Conservation (phyloP, 2,113 vertebrate genomes). For the Platichthys stellatus region DNA sequence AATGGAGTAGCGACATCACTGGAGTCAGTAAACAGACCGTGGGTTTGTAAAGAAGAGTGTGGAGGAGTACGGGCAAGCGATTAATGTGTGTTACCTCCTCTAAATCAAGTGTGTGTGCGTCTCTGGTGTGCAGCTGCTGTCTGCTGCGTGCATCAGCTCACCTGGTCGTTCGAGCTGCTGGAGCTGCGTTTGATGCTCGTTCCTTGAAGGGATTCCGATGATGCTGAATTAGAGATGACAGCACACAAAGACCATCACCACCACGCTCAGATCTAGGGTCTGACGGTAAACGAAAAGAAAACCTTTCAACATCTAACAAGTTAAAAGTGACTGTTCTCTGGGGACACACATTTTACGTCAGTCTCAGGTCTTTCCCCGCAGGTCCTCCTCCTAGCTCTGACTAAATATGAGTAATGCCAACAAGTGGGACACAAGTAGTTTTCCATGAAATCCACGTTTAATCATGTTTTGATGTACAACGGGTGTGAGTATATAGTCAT, state of each 20-base stretch:
- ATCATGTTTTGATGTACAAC: neutral
- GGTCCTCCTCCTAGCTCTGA: neutral
- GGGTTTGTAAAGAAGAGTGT: conserved; percentile 26
- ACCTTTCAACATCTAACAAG: conserved; percentile 38
- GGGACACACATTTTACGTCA: conserved; percentile 32
- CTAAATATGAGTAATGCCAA: conserved; percentile 21
- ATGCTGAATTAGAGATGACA: conserved; percentile 55
- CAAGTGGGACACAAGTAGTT: conserved; percentile 14
- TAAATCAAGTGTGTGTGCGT: conserved; percentile 36
- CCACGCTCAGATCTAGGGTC: conserved; percentile 39
- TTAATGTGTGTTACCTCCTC: conserved; percentile 28
- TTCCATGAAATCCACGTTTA: neutral
- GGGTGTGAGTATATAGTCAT: neutral
- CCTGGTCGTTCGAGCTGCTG: conserved; percentile 24
- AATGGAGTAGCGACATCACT: conserved; percentile 35
- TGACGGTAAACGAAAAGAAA: conserved; percentile 59
- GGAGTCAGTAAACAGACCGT: conserved; percentile 24
- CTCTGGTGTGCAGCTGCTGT: conserved; percentile 22
- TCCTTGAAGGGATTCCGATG: conserved; percentile 40
- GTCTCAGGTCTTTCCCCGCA: conserved; percentile 17
- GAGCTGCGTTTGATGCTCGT: conserved; percentile 48
- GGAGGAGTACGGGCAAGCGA: conserved; percentile 10
- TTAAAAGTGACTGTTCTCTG: conserved; percentile 36
- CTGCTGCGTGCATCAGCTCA: conserved; percentile 22
- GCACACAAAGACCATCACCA: conserved; percentile 54